These are phyloP conservation scores for Agrotis ipsilon DNA, from an alignment of 2,888 invertebrate species.

Conservation along the genomic window DNA sequence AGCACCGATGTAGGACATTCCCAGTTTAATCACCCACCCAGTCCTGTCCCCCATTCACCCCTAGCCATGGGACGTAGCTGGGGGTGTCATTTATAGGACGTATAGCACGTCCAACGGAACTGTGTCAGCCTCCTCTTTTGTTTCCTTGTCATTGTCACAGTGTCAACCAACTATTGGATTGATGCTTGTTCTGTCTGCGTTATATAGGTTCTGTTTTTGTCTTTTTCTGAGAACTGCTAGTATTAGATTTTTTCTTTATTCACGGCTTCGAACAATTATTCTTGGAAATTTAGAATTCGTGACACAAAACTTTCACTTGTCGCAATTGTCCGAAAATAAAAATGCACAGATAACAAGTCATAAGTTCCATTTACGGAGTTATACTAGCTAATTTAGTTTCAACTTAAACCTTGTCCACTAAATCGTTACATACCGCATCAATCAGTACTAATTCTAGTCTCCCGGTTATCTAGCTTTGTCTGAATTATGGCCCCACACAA, in stretches of 20 bases:
- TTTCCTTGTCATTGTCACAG: constrained; percentile 59
- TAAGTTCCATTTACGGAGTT: background rate
- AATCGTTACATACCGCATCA: background rate
- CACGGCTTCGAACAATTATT: background rate
- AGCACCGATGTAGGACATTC: constrained; percentile 38
- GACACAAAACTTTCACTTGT: background rate
- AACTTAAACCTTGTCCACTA: background rate
- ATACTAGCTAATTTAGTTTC: background rate
- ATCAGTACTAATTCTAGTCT: background rate
- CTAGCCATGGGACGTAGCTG: constrained; percentile 10
- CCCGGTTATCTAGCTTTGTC: background rate
- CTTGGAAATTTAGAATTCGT: background rate
- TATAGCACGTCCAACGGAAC: constrained; percentile 49
- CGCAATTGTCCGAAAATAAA: too few relatives aligned
- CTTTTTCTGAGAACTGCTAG: constrained; percentile 9
- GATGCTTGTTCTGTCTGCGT: constrained; percentile 52
- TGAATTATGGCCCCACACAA: background rate
- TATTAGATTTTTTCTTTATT: background rate
- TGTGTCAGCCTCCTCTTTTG: constrained; percentile 58
- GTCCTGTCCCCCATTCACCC: constrained; percentile 28
- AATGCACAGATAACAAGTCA: too few relatives aligned
- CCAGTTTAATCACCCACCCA: constrained; percentile 55
- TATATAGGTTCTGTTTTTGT: constrained; percentile 18
- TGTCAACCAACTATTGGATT: constrained; percentile 60
- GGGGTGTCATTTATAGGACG: constrained; percentile 13